phyloP scores from a whole-genome alignment of 2,888 invertebrate species.

The Oxyscelio sp. region DNA sequence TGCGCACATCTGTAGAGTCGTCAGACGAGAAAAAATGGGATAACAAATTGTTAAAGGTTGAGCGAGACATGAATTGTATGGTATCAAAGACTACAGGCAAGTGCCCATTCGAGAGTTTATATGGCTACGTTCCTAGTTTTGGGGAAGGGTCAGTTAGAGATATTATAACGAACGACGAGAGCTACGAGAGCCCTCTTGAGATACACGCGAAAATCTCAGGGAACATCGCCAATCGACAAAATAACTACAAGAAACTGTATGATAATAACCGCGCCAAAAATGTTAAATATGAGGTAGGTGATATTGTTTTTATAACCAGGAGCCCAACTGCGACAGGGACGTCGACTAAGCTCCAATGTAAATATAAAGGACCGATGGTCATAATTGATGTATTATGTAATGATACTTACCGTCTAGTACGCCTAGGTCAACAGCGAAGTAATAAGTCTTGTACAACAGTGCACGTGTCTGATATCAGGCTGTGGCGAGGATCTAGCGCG shows the following conservation, averaged over 20 bases:
- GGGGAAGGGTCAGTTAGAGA: background rate
- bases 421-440: background rate
- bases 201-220: too few relatives aligned
- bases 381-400: background rate
- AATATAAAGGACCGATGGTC: conserved; percentile 7
- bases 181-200: background rate
- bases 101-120: conserved; percentile 19
- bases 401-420: background rate
- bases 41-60: background rate
- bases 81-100: conserved; percentile 27
- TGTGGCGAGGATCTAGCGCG: too few relatives aligned
- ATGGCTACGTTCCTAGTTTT: conserved; percentile 18
- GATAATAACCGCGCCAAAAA: background rate
- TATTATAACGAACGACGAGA: background rate
- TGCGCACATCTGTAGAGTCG: background rate
- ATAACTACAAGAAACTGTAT: background rate
- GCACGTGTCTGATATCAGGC: background rate
- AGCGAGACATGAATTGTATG: conserved; percentile 2
- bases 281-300: background rate
- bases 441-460: background rate
- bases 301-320: conserved; percentile 9
- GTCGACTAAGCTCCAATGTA: conserved; percentile 15
- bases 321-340: conserved; percentile 1
- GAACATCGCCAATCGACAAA: too few relatives aligned
- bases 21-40: background rate